These are phyloP conservation scores for Cyanoramphus novaezelandiae DNA, from an alignment of 2,113 vertebrate genomes.

Conservation along the genomic window DNA sequence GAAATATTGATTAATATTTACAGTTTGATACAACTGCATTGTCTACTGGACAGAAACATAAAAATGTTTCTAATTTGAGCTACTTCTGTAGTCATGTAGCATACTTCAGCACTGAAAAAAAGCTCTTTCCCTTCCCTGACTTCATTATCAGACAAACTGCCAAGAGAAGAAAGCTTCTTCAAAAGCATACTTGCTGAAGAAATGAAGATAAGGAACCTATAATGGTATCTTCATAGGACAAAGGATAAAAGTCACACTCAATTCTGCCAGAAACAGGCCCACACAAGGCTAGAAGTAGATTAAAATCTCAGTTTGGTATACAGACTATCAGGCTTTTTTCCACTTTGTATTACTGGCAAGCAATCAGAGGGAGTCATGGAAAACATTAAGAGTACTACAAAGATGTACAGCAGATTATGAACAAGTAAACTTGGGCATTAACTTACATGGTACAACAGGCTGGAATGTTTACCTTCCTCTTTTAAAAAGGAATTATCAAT, in stretches of 20 bases:
- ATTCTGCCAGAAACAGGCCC: constrained; percentile 65
- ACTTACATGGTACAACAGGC: neutral
- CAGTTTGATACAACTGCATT: neutral
- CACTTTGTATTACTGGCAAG: constrained; percentile 33
- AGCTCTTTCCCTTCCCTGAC: neutral
- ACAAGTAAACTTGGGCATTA: neutral
- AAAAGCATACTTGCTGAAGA: constrained; percentile 67
- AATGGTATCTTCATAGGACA: constrained; percentile 71
- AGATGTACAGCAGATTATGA: neutral
- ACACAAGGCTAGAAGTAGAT: constrained; percentile 59
- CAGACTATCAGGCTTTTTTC: constrained; percentile 29
- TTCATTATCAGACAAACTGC: constrained; percentile 60
- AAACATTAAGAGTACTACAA: constrained; percentile 21
- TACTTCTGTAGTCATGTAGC: neutral
- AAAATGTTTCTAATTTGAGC: neutral
- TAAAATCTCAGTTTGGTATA: constrained; percentile 40
- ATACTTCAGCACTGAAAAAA: neutral
- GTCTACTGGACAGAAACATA: neutral
- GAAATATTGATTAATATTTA: neutral
- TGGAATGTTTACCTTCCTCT: neutral
- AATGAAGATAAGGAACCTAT: constrained; percentile 68
- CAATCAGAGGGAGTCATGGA: constrained; percentile 30
- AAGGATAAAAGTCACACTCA: constrained; percentile 66
- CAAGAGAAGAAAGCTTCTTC: constrained; percentile 54
- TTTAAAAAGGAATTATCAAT: neutral